These are phyloP conservation scores for Hippolais icterina DNA, from an alignment of 2,113 vertebrate genomes.

Conservation along the genomic window DNA sequence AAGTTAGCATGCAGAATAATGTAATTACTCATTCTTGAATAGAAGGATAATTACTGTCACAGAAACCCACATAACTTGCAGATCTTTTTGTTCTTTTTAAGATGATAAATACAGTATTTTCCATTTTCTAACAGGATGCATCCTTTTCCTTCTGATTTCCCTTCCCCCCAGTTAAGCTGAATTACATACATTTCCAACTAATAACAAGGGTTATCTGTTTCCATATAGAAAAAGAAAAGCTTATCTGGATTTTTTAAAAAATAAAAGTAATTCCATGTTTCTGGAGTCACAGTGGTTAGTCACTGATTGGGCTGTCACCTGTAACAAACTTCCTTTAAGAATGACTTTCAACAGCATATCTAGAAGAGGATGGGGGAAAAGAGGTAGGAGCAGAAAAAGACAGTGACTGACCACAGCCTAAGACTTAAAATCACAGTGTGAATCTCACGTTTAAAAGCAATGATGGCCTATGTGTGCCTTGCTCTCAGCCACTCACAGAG, in stretches of 20 bases:
- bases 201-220: background rate
- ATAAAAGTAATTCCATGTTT: background rate
- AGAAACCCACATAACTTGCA: slow-evolving; percentile 57
- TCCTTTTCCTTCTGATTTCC: slow-evolving; percentile 36
- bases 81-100: slow-evolving; percentile 68
- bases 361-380: background rate
- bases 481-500: background rate
- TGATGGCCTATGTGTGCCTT: rapidly evolving
- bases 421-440: background rate
- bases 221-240: background rate
- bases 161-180: background rate
- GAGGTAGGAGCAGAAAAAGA: background rate
- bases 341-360: background rate
- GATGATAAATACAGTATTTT: slow-evolving; percentile 60
- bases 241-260: background rate
- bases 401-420: background rate
- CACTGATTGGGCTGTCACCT: background rate
- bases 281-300: background rate
- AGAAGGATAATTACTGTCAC: slow-evolving; percentile 59
- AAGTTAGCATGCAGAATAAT: slow-evolving; percentile 51
- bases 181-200: slow-evolving; percentile 31
- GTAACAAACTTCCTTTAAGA: background rate
- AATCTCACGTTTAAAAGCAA: background rate
- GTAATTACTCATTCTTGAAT: slow-evolving; percentile 64
- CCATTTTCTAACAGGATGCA: slow-evolving; percentile 35